phyloP scores from a whole-genome alignment of 2,888 invertebrate genomes.

The Lydus trimaculatus region DNA sequence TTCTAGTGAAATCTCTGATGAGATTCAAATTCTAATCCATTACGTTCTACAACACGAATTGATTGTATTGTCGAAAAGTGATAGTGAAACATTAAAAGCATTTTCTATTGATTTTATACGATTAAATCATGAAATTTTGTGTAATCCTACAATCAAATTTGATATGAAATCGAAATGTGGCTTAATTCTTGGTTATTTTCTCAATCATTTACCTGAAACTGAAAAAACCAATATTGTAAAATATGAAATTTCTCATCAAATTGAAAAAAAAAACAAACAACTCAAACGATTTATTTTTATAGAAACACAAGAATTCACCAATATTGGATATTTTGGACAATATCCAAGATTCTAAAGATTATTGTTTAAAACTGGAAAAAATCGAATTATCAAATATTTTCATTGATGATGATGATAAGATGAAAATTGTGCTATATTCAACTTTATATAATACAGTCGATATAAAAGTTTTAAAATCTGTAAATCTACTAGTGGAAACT shows the following conservation, averaged over 20 bases:
- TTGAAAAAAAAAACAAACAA: no score
- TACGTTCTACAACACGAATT: slow-evolving; percentile 9
- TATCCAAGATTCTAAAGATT: slow-evolving; percentile 25
- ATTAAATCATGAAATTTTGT: slow-evolving; percentile 46
- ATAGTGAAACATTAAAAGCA: slow-evolving; percentile 31
- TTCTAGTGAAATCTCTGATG: background rate
- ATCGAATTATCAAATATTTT: slow-evolving; percentile 35
- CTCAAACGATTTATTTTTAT: slow-evolving; percentile 22
- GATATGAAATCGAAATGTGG: slow-evolving; percentile 72
- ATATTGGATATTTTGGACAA: slow-evolving; percentile 40
- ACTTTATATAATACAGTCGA: slow-evolving; percentile 42
- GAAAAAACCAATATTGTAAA: slow-evolving; percentile 41
- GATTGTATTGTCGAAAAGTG: slow-evolving; percentile 17
- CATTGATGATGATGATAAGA: slow-evolving; percentile 37
- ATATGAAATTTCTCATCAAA: background rate
- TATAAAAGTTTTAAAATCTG: slow-evolving; percentile 35
- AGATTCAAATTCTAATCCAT: background rate
- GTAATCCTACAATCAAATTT: slow-evolving; percentile 66
- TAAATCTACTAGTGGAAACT: slow-evolving; percentile 40
- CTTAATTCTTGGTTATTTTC: slow-evolving; percentile 64
- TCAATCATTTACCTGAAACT: slow-evolving; percentile 53
- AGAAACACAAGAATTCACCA: slow-evolving; percentile 40
- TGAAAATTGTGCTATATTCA: slow-evolving; percentile 42
- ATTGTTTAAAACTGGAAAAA: slow-evolving; percentile 32
- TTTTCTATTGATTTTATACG: slow-evolving; percentile 40